A percentile compares a stretch with the other conserved stretches of the same genome.
Evolutionary conservation across 2,113 vertebrate species (phyloP).

Genomic region (Thermophis baileyi): DNA sequence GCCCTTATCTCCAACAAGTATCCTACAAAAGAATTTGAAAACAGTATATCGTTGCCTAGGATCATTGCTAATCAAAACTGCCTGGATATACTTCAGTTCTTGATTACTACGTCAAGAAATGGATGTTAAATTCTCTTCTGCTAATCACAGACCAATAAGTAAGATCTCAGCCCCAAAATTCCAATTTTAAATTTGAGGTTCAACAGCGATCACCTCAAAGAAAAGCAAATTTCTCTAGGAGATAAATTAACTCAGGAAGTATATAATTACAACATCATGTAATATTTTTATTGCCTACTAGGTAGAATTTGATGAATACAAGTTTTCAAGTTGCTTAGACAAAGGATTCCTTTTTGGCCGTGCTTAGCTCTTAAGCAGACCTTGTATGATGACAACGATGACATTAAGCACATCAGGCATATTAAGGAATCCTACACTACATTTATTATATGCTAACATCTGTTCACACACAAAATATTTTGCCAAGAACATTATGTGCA

Average conservation of each 20-base stretch:
- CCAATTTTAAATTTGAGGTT: not conserved
- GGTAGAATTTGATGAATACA: not conserved
- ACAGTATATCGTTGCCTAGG: not conserved
- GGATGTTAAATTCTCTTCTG: not conserved
- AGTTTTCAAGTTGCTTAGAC: not conserved
- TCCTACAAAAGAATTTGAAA: not conserved
- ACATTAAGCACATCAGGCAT: not conserved
- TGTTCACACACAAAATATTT: not conserved
- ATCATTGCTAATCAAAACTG: not conserved
- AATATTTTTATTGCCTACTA: not conserved
- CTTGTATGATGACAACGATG: not conserved
- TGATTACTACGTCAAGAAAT: not conserved
- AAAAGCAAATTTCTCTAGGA: not conserved
- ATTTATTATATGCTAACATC: not conserved
- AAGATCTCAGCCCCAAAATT: not conserved
- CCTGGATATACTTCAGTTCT: not conserved
- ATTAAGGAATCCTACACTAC: not conserved
- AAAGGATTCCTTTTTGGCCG: not conserved
- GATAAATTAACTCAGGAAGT: not conserved
- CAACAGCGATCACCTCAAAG: not conserved
- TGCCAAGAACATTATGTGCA: not conserved
- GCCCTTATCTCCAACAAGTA: constrained; percentile 13
- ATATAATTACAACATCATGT: not conserved
- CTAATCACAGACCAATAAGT: not conserved
- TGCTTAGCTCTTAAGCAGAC: not conserved